A percentile compares a stretch with the other conserved stretches of the same genome.
phyloP scores from a whole-genome alignment of 2,797 vertebrate species.

The Pseudotriccus pelzelni region DNA sequence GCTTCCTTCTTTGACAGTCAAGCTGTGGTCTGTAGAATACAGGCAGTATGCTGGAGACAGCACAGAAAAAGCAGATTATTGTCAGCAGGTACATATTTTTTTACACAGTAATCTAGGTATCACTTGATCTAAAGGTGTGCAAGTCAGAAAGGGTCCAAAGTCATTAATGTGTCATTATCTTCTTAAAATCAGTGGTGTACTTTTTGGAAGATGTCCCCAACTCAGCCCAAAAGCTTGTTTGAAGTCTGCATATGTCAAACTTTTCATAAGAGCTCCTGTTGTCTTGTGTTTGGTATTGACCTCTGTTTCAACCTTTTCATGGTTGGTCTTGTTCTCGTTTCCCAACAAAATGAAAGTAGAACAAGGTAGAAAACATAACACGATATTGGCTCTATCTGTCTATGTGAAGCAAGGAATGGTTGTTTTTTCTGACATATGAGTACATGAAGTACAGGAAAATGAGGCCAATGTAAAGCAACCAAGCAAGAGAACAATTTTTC shows the following conservation, averaged over 20 bases:
- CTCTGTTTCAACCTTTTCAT: neutral
- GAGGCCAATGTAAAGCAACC: neutral
- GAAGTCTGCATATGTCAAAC: neutral
- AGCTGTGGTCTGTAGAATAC: neutral
- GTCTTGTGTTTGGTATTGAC: neutral
- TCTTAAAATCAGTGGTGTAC: neutral
- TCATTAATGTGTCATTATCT: neutral
- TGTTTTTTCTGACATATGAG: neutral
- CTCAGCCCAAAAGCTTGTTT: neutral
- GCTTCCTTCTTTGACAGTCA: accelerated
- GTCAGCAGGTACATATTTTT: neutral
- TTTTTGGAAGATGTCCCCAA: neutral
- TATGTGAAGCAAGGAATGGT: neutral
- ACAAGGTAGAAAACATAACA: neutral
- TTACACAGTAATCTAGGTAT: neutral
- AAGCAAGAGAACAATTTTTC: neutral
- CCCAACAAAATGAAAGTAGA: neutral
- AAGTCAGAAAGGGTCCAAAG: neutral
- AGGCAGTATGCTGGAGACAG: neutral
- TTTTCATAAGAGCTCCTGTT: neutral
- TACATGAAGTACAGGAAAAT: neutral
- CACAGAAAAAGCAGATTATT: neutral
- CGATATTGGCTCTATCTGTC: neutral
- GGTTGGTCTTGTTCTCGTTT: neutral
- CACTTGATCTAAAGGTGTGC: neutral